Evolutionary conservation across 1,140 invertebrate species (phyloP).

Genomic region (Drosophila pruinosa): DNA sequence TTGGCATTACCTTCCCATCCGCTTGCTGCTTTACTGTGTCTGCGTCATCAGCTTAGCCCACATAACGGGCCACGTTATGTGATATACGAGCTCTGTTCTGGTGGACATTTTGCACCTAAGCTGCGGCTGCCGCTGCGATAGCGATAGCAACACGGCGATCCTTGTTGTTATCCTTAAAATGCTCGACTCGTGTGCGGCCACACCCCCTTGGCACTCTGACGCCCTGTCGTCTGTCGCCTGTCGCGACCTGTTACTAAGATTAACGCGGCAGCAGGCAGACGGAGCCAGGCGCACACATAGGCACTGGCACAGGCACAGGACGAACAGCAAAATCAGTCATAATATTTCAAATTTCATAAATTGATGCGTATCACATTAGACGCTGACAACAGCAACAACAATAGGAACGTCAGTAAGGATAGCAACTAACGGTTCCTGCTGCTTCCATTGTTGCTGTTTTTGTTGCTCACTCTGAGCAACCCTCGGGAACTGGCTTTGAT

Average conservation of each 20-base stretch:
- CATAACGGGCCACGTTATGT: constrained; percentile 44
- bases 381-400: constrained; percentile 40
- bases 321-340: constrained; percentile 67
- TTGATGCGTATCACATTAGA: constrained; percentile 78
- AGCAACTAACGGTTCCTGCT: constrained; percentile 43
- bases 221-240: constrained; percentile 4
- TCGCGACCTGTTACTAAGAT: constrained; percentile 49
- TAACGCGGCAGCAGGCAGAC: constrained; percentile 20
- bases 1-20: neutral
- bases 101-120: constrained; percentile 58
- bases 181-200: constrained; percentile 12
- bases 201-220: neutral
- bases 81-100: constrained; percentile 39
- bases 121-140: constrained; percentile 14
- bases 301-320: constrained; percentile 26
- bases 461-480: constrained; percentile 43
- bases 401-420: constrained; percentile 17
- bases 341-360: constrained; percentile 81
- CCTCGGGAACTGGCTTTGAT: constrained; percentile 70
- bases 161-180: constrained; percentile 51
- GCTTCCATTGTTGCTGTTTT: neutral
- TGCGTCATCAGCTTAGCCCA: constrained; percentile 40
- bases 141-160: neutral
- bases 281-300: no score
- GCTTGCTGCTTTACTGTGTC: neutral